These are phyloP conservation scores for Rhagonycha fulva DNA, from an alignment of 2,888 invertebrate species.

Conservation along the genomic window DNA sequence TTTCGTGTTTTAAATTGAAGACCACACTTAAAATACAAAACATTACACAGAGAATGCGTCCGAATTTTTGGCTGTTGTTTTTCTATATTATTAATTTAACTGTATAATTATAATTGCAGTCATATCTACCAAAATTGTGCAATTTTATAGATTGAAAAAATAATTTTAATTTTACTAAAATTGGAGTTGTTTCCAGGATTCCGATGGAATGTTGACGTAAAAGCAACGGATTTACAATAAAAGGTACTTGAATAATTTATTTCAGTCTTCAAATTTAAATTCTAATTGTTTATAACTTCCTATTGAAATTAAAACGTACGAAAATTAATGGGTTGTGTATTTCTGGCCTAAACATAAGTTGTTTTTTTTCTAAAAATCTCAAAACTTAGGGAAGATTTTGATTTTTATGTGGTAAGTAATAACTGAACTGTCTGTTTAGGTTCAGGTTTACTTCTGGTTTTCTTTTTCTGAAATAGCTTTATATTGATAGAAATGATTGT, in stretches of 20 bases:
- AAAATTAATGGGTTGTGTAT: not conserved
- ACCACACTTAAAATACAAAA: not conserved
- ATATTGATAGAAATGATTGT: not conserved
- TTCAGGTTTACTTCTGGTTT: not conserved
- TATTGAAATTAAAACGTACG: not conserved
- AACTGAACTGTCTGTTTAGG: not conserved
- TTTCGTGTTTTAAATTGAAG: too few relatives aligned
- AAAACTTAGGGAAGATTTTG: not conserved
- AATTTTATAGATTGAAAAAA: not conserved
- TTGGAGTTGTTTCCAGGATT: conserved; percentile 22
- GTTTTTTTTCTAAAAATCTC: not conserved
- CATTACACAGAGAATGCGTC: not conserved
- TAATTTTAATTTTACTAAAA: not conserved
- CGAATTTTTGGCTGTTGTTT: not conserved
- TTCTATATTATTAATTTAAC: not conserved
- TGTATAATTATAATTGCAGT: not conserved
- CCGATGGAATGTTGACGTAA: conserved; percentile 23
- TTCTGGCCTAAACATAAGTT: not conserved
- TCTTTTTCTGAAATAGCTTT: not conserved
- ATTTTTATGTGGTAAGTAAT: not conserved
- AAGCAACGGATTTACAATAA: conserved; percentile 13
- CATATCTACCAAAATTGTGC: not conserved
- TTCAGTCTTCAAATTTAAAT: conserved; percentile 5
- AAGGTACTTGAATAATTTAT: conserved; percentile 22
- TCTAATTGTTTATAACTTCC: not conserved